These are phyloP conservation scores for Eupithecia tripunctaria DNA, from an alignment of 2,888 invertebrate genomes.

Conservation along the genomic window DNA sequence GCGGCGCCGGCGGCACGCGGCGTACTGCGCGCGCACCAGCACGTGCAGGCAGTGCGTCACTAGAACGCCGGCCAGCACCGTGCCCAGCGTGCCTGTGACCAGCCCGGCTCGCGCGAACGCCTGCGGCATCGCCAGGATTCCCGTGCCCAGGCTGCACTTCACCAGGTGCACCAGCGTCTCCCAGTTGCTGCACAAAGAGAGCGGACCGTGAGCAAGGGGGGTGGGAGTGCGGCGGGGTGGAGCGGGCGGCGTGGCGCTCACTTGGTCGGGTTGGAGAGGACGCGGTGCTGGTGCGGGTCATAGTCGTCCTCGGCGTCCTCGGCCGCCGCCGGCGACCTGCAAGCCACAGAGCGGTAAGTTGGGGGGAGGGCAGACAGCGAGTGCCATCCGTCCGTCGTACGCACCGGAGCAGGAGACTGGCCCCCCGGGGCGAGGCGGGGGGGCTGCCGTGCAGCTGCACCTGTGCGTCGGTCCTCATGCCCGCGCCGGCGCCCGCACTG, in stretches of 20 bases:
- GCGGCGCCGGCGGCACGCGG: constrained; percentile 84
- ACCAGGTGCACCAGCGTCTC: constrained; percentile 94
- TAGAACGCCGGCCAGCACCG: constrained; percentile 90
- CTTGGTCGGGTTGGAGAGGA: constrained; percentile 88
- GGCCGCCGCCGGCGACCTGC: constrained; percentile 44
- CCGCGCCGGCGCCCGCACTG: neutral
- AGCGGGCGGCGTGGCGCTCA: constrained; percentile 69
- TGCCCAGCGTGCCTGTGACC: constrained; percentile 89
- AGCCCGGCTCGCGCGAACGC: constrained; percentile 95
- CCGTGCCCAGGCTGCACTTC: constrained; percentile 96
- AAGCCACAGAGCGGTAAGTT: constrained; percentile 13
- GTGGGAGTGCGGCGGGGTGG: neutral
- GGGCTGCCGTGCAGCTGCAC: neutral
- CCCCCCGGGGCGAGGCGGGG: neutral
- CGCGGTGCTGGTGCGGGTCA: constrained; percentile 86
- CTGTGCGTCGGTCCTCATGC: neutral
- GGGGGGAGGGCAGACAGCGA: neutral
- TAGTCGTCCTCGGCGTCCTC: constrained; percentile 78
- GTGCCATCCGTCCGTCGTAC: neutral
- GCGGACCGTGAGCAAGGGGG: constrained; percentile 13
- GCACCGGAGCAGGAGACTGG: neutral
- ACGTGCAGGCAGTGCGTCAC: constrained; percentile 95
- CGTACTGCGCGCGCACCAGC: constrained; percentile 85
- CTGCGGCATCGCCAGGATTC: constrained; percentile 96
- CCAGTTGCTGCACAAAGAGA: constrained; percentile 84